Base-by-base conservation (phyloP, 1,140 invertebrate species). In the Cydia pomonella region DNA sequence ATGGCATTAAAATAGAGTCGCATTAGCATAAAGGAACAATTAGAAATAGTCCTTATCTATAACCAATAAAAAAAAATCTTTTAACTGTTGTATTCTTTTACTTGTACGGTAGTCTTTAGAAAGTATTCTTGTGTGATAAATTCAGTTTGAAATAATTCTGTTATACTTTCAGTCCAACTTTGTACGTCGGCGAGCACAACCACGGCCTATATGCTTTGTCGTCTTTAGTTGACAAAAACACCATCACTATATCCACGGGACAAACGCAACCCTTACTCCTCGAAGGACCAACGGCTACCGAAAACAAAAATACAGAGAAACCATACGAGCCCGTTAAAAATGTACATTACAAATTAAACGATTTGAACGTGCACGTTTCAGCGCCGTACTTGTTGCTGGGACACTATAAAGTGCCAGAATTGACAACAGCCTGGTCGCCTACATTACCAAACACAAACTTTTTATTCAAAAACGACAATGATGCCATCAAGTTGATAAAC, bases 121-220 rank as follows among this genome's bases (percentile, higher is more conserved):
- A 44, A 44, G 13, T 44, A 16, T 44, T 44, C 1, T 44, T 41
- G 12, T 44, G 41, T 44, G 3, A 0, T 12, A 41, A 41, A 53
- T n/a, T n/a, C n/a, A 4, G 27, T 16, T 44, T 50, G 29, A 63
- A 38, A n/a, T 44, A 10, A 44, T 44, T 44, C 7, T 73, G 44
- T 85, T 78, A 86, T 79, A 88, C n/a, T 88, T 95, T 94, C 87
- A 98, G 97, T 80, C 97, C 97, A 73, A 99, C 98, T 0, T 93
- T 99, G 18, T 99, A 99, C 91, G 95, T 99, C 79, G 98, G 98
- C 6, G 97, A 99, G 90, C 96, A 98, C 91, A 94, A 94, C 74
- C 95, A 97, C 87, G 97, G 97, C 1, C 91, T 98, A 2, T 99
- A 99, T 91, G 98, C 98, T 0, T 88, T 99, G 53, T 97, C 97